Evolutionary conservation across 2,888 invertebrate species (phyloP).

Genomic region (Xestia xanthographa): DNA sequence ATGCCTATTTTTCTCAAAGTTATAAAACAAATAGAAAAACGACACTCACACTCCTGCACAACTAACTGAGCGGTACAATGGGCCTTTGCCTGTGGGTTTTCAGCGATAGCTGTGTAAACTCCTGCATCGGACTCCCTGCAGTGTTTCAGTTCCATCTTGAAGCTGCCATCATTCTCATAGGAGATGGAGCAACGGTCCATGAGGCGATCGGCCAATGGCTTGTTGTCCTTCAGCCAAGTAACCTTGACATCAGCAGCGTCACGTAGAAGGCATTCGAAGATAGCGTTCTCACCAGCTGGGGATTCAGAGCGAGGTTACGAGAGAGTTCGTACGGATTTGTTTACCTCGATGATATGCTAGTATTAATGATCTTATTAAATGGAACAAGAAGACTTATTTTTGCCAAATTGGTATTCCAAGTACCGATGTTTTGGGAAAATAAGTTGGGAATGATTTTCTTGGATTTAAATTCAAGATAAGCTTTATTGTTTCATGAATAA

Average conservation of each 20-base stretch:
- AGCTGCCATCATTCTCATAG: slow-evolving; percentile 89
- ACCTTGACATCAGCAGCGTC: slow-evolving; percentile 91
- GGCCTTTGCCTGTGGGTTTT: slow-evolving; percentile 94
- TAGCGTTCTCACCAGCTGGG: slow-evolving; percentile 95
- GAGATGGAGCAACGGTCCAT: slow-evolving; percentile 93
- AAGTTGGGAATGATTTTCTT: slow-evolving; percentile 7
- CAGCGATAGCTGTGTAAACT: slow-evolving; percentile 96
- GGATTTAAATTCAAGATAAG: background rate
- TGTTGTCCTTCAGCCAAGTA: slow-evolving; percentile 97
- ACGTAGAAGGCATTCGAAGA: slow-evolving; percentile 94
- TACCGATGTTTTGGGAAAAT: slow-evolving; percentile 26
- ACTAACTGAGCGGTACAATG: slow-evolving; percentile 96
- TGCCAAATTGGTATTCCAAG: background rate
- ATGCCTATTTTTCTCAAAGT: slow-evolving; percentile 28
- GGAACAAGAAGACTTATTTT: background rate
- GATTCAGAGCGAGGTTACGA: slow-evolving; percentile 79
- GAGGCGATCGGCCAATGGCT: slow-evolving; percentile 93
- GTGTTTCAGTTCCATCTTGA: slow-evolving; percentile 94
- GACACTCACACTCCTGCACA: slow-evolving; percentile 94
- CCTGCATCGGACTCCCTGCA: slow-evolving; percentile 95
- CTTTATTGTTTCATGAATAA: slow-evolving; percentile 24
- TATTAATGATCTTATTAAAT: slow-evolving; percentile 13
- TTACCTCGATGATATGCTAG: slow-evolving; percentile 44
- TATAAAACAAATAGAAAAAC: slow-evolving; percentile 38
- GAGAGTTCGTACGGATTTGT: slow-evolving; percentile 80